Conservation (phyloP, 2,797 vertebrate species). For the Cryptoblepharus egeriae region DNA sequence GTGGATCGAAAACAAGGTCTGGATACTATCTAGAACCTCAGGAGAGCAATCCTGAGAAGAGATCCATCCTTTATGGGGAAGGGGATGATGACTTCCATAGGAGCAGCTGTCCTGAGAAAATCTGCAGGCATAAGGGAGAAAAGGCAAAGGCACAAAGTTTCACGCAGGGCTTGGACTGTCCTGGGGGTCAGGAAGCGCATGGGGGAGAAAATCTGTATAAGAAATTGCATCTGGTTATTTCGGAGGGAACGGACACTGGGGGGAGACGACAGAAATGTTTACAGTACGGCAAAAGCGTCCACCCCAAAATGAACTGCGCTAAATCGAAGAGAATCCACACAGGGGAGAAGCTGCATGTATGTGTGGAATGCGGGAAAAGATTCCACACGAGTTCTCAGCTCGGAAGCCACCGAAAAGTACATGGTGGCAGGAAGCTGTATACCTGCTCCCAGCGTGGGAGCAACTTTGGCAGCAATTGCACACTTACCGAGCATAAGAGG, state of each 20-base stretch:
- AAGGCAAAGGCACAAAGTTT: not conserved
- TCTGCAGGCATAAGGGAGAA: not conserved
- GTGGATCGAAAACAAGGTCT: no score
- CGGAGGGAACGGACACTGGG: not conserved
- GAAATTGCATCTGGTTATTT: not conserved
- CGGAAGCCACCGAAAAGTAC: not conserved
- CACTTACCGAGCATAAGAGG: not conserved
- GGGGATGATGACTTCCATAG: no score
- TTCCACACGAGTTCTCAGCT: not conserved
- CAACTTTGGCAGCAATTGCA: not conserved
- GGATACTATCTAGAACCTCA: no score
- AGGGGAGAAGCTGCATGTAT: not conserved
- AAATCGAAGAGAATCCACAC: not conserved
- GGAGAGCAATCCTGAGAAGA: no score
- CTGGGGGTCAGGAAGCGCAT: not conserved
- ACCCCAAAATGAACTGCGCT: not conserved
- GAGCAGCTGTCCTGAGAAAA: not conserved
- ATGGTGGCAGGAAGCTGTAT: not conserved
- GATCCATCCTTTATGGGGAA: no score
- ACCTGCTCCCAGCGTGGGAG: not conserved
- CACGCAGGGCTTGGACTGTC: no score
- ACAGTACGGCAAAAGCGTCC: not conserved
- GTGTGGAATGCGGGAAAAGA: not conserved
- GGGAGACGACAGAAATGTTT: not conserved
- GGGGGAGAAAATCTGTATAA: not conserved